Conservation (phyloP, 2,113 vertebrate genomes). For the Drymodes brunneopygia region DNA sequence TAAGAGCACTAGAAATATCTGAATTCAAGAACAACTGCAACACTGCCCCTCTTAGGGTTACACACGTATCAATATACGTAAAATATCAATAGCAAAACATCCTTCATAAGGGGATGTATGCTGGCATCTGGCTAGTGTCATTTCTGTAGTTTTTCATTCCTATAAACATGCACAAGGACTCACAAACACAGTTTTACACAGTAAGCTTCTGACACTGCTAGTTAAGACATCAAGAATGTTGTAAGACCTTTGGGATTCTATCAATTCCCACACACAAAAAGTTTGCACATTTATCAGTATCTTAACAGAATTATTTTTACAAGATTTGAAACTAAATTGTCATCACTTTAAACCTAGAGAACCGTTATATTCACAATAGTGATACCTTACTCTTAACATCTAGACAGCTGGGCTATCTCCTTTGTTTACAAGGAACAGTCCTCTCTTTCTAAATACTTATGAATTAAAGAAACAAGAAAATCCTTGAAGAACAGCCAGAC, state of each 20-base stretch:
- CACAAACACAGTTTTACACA: not conserved
- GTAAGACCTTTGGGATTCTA: not conserved
- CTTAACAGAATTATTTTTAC: not conserved
- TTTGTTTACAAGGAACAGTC: not conserved
- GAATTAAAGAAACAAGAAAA: not conserved
- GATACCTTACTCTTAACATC: not conserved
- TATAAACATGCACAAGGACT: not conserved
- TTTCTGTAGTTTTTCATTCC: not conserved
- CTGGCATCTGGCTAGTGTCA: not conserved
- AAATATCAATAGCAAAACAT: not conserved
- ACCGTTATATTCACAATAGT: not conserved
- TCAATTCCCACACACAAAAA: not conserved
- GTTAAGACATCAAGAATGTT: fast-evolving
- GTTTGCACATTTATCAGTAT: not conserved
- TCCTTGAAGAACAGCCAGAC: not conserved
- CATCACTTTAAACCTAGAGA: not conserved
- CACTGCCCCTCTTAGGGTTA: not conserved
- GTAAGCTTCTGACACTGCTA: not conserved
- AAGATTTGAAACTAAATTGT: not conserved
- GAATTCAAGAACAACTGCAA: not conserved
- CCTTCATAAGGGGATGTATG: not conserved
- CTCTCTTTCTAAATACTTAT: not conserved
- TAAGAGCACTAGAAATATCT: not conserved
- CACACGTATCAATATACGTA: not conserved
- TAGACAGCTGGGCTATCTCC: not conserved